These are phyloP conservation scores for Grus americana DNA, from an alignment of 2,113 vertebrate genomes.

Conservation along the genomic window DNA sequence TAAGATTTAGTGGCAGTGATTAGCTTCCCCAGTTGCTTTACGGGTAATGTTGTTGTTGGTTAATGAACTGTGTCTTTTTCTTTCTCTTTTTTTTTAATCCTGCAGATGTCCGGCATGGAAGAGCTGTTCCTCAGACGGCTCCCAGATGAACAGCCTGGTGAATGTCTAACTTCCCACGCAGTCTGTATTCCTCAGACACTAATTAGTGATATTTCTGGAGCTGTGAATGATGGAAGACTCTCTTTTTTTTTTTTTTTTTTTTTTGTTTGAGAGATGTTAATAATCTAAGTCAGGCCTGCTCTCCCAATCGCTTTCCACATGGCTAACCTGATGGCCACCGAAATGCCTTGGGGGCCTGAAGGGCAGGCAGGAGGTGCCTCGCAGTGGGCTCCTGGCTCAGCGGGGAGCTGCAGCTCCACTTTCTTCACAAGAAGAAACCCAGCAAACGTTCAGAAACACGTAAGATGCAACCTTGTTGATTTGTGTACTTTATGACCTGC, in stretches of 20 bases:
- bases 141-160: constrained; percentile 49
- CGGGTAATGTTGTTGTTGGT: background rate
- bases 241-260: background rate
- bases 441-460: background rate
- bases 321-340: background rate
- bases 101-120: constrained; percentile 19
- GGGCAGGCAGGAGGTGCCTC: background rate
- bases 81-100: background rate
- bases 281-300: background rate
- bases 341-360: background rate
- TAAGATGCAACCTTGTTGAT: background rate
- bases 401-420: background rate
- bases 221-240: constrained; percentile 13
- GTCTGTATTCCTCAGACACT: constrained; percentile 56
- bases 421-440: background rate
- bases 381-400: background rate
- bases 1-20: constrained; percentile 33
- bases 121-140: background rate
- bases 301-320: background rate
- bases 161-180: constrained; percentile 55
- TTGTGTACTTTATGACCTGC: background rate
- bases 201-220: constrained; percentile 54
- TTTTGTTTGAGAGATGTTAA: background rate
- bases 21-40: constrained; percentile 44
- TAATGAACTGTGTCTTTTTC: constrained; percentile 35